Percentiles rank a stretch among this genome's conserved stretches.
phyloP scores from a whole-genome alignment of 2,113 vertebrate genomes.

The Tiliqua scincoides region DNA sequence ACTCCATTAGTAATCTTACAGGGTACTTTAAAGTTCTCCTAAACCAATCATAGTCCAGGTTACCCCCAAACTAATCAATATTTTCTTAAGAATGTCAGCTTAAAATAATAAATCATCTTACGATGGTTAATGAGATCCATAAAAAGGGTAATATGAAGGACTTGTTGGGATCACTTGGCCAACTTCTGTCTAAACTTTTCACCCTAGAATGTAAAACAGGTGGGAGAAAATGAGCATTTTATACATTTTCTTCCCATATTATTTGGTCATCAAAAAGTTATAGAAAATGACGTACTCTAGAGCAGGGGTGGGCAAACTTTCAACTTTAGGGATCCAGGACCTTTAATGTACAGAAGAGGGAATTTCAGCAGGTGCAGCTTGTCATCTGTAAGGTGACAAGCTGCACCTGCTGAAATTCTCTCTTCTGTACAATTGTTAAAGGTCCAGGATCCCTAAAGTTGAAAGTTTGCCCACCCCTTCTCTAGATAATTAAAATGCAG shows the following conservation, averaged over 20 bases:
- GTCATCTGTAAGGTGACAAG: too few species aligned
- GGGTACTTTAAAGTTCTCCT: background rate
- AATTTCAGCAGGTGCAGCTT: too few species aligned
- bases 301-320: too few species aligned
- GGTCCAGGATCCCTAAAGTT: too few species aligned
- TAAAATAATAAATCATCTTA: background rate
- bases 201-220: background rate
- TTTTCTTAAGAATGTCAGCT: background rate
- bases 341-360: too few species aligned
- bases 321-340: too few species aligned
- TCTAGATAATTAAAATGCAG: background rate
- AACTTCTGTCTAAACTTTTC: background rate
- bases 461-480: too few species aligned
- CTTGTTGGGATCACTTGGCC: background rate
- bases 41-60: background rate
- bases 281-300: background rate
- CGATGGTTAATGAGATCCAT: background rate
- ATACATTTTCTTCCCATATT: background rate
- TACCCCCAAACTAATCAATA: background rate
- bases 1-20: background rate
- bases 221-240: background rate
- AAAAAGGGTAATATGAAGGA: background rate
- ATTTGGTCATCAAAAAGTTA: background rate
- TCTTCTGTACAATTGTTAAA: too few species aligned
- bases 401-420: too few species aligned